Evolutionary conservation across 2,113 vertebrate genomes (phyloP).

Genomic region (Lonchura striata): DNA sequence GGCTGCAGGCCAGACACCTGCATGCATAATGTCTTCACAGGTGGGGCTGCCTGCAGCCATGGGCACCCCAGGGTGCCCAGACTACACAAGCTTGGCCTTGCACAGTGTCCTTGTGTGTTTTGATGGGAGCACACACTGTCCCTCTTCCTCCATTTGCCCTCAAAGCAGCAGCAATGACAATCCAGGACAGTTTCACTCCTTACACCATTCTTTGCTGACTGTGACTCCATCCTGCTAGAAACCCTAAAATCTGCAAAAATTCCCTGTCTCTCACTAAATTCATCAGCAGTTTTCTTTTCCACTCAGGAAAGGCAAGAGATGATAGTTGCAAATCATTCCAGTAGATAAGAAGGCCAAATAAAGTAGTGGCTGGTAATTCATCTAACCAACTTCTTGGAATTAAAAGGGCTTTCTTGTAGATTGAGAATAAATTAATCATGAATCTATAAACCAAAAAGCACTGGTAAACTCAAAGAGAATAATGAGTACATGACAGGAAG

Average conservation of each 20-base stretch:
- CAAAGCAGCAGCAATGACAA: not conserved
- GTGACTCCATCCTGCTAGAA: not conserved
- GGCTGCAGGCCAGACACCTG: not conserved
- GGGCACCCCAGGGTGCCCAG: not conserved
- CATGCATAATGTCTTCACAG: not conserved
- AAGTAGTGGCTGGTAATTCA: conserved; percentile 31
- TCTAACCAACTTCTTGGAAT: conserved; percentile 59
- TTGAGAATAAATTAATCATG: conserved; percentile 66
- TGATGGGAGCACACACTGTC: not conserved
- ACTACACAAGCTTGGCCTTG: rapidly evolving
- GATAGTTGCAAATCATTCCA: conserved; percentile 28
- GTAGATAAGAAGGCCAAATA: conserved; percentile 30
- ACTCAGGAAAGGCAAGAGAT: not conserved
- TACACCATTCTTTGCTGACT: not conserved
- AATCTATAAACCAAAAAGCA: conserved; percentile 55
- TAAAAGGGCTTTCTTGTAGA: conserved; percentile 52
- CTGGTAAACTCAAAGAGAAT: conserved; percentile 57
- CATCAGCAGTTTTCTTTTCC: not conserved
- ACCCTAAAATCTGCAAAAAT: not conserved
- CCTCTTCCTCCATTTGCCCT: not conserved
- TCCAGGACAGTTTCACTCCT: not conserved
- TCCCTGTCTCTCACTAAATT: not conserved
- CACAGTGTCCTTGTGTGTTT: not conserved
- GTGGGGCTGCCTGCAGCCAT: not conserved
- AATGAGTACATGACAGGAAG: conserved; percentile 60